A percentile compares a stretch with the other conserved stretches of the same genome.
Conservation (phyloP, 2,797 vertebrate species). For the Natrix natrix region DNA sequence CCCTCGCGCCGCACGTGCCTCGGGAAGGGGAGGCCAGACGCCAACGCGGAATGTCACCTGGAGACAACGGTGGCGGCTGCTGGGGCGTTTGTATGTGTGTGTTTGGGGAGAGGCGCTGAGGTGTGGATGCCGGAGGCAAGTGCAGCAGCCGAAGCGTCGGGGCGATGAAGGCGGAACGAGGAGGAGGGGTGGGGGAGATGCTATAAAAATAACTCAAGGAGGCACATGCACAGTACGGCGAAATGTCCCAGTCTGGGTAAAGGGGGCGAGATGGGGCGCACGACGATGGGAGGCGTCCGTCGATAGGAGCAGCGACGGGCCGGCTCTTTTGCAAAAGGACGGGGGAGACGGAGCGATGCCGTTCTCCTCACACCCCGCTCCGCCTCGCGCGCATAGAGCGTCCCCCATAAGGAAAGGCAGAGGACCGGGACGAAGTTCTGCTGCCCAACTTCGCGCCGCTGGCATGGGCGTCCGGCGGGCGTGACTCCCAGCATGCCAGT, state of each 20-base stretch:
- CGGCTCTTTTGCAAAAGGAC: background rate
- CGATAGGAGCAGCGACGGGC: background rate
- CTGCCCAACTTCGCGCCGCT: background rate
- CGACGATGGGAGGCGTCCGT: background rate
- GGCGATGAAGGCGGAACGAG: conserved; percentile 42
- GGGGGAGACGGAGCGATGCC: too few species aligned
- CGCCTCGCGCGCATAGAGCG: background rate
- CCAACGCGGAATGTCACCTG: conserved; percentile 73
- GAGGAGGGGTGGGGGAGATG: conserved; percentile 28
- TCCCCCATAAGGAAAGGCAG: background rate
- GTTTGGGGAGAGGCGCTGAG: background rate
- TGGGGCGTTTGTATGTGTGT: conserved; percentile 53
- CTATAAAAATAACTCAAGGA: conserved; percentile 67
- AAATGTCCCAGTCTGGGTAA: conserved; percentile 45
- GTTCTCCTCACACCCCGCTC: too few species aligned
- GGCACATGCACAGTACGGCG: conserved; percentile 47
- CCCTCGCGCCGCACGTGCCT: conserved; percentile 40
- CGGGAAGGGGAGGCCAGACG: conserved; percentile 40
- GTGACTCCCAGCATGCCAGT: conserved; percentile 67
- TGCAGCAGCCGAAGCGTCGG: background rate
- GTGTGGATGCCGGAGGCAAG: background rate
- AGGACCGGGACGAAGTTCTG: background rate
- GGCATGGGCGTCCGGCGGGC: background rate
- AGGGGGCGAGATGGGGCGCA: background rate
- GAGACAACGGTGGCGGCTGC: conserved; percentile 65